Evolutionary conservation across 2,797 vertebrate genomes (phyloP).

Genomic region (Cyclopterus lumpus): DNA sequence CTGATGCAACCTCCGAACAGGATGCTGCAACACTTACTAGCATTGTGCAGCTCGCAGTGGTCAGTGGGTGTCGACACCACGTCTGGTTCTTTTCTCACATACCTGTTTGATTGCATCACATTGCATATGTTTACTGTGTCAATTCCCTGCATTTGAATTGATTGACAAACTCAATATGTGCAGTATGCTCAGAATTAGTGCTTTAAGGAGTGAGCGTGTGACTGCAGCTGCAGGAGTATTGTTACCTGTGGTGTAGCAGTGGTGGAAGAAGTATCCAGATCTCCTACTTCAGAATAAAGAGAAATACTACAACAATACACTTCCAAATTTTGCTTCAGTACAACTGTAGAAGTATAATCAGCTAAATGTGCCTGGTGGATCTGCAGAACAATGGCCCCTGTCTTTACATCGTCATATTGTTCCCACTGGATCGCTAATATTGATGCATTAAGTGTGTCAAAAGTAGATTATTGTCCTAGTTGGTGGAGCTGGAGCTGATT

Average conservation of each 20-base stretch:
- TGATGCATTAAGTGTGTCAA: neutral
- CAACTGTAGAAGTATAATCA: neutral
- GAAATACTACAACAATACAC: neutral
- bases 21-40: conserved; percentile 34
- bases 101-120: neutral
- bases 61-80: conserved; percentile 14
- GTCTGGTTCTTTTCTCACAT: neutral
- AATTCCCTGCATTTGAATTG: neutral
- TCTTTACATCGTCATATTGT: too few species aligned
- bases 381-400: neutral
- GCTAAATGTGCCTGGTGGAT: neutral
- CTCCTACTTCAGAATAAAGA: neutral
- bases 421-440: too few species aligned
- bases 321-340: neutral
- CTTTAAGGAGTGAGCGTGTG: conserved; percentile 1
- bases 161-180: neutral
- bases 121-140: neutral
- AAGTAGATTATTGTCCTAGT: neutral
- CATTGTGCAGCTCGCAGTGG: neutral
- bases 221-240: conserved; percentile 2
- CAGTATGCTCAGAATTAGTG: neutral
- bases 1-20: conserved; percentile 56
- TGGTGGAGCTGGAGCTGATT: neutral
- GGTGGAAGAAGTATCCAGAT: too few species aligned
- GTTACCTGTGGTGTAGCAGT: too few species aligned